Conservation (phyloP, 2,113 vertebrate genomes). For the Chaetorhynchus papuensis region DNA sequence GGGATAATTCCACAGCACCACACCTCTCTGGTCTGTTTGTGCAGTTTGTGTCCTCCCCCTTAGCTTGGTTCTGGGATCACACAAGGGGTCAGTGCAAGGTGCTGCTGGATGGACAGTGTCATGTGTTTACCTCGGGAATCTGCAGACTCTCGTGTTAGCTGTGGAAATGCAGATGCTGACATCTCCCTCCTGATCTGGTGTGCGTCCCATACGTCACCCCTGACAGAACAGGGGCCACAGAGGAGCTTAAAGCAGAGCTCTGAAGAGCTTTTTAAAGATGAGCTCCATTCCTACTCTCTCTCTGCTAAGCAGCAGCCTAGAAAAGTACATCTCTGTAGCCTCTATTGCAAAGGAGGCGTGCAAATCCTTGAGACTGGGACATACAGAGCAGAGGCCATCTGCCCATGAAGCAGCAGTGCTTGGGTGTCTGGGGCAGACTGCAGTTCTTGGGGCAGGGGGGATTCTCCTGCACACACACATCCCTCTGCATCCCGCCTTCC, state of each 20-base stretch:
- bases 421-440: neutral
- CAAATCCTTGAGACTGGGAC: neutral
- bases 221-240: neutral
- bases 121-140: neutral
- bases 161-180: neutral
- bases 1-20: neutral
- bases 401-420: neutral
- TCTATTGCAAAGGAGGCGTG: neutral
- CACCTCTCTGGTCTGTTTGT: neutral
- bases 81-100: neutral
- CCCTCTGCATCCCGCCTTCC: neutral
- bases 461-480: neutral
- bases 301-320: neutral
- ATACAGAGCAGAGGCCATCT: neutral
- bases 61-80: neutral
- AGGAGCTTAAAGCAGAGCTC: neutral
- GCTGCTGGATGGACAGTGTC: neutral
- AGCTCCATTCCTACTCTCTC: neutral
- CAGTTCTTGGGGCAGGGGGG: neutral
- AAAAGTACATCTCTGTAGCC: neutral
- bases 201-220: accelerated
- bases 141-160: neutral
- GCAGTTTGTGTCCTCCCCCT: neutral
- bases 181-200: neutral
- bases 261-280: neutral